Percentiles rank a stretch among this genome's conserved stretches.
Evolutionary conservation across 2,113 vertebrate genomes (phyloP).

Genomic region (Tenrec ecaudatus): DNA sequence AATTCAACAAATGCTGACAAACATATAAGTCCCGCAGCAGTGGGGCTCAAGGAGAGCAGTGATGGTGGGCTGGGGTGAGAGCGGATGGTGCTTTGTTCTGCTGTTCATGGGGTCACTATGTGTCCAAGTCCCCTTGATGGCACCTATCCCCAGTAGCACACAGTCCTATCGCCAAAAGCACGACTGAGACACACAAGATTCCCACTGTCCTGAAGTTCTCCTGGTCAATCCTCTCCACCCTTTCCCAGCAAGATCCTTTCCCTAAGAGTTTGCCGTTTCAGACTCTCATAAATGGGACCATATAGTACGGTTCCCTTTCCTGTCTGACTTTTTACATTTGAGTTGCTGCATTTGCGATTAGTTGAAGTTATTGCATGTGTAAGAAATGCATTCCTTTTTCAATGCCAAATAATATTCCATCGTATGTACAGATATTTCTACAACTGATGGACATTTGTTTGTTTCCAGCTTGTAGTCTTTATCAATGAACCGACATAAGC

Average conservation of each 20-base stretch:
- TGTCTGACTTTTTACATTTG: not conserved
- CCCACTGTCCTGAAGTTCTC: not conserved
- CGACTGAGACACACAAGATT: not conserved
- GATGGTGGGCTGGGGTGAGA: too few relatives aligned
- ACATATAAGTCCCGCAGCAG: not conserved
- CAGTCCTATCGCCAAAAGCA: not conserved
- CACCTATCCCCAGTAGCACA: too few relatives aligned
- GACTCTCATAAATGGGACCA: too few relatives aligned
- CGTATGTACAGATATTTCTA: not conserved
- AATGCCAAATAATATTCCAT: not conserved
- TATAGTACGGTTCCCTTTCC: not conserved
- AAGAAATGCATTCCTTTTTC: not conserved
- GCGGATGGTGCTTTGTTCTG: too few relatives aligned
- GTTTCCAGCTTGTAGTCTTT: not conserved
- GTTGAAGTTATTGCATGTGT: not conserved
- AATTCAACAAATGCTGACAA: not conserved
- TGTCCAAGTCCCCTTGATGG: too few relatives aligned
- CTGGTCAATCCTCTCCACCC: not conserved
- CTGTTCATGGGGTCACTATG: too few relatives aligned
- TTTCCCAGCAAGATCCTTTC: not conserved
- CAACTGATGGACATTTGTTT: not conserved
- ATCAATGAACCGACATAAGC: not conserved
- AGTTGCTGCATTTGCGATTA: not conserved
- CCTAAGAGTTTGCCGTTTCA: not conserved
- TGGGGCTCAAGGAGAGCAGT: too few relatives aligned